Base-by-base conservation (phyloP, 2,797 vertebrate species). In the Vespertilio murinus region DNA sequence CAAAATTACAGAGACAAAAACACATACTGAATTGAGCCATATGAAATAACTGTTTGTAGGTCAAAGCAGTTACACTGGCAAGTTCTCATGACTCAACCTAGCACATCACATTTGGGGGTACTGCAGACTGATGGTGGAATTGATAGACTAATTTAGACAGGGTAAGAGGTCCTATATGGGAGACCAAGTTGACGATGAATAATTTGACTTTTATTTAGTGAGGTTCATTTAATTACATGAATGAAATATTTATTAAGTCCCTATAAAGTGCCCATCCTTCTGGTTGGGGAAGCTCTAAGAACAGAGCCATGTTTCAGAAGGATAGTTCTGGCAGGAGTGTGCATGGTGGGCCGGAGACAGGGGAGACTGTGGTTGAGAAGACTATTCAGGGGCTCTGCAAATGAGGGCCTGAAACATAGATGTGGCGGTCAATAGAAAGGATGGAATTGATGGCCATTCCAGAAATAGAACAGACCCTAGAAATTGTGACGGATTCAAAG, bases 161-260 rank as follows among this genome's bases (percentile, higher is more conserved):
- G 18, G 52, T 81, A 85, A 69, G 22, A 65, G 65, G 49, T 33
- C 17, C 23, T 80, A 23, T 52, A 11, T 30, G 47, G 81, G 33
- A 94, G 20, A 67, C 54, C 33, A 71, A 81, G 33, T 49, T 65
- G 33, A 86, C 33, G n/a, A 17, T n/a, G 25, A 75, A 77, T n/a
- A 94, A 38, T 77, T 71, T 90, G 22, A 81, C 42, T 47, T 78
- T 78, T 81, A 47, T 92, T 70, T 25, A 23, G 14, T 89, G 59
- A 84, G n/a, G 82, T 42, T 87, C 17, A 45, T 87, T 90, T 82
- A 70, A 69, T 91, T 87, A 90, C 56, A 70, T 35, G 56, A 81
- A 77, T 90, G 30, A 83, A 96, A 67, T 73, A 38, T 73, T 73
- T 70, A 10, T 73, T 73, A 70, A 74, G 40, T 71, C 30, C 40